Evolutionary conservation across 2,888 invertebrate genomes (phyloP), one percentile per base, ranked within the genome.

Genomic region (Drosophila nr. perissopoda): DNA sequence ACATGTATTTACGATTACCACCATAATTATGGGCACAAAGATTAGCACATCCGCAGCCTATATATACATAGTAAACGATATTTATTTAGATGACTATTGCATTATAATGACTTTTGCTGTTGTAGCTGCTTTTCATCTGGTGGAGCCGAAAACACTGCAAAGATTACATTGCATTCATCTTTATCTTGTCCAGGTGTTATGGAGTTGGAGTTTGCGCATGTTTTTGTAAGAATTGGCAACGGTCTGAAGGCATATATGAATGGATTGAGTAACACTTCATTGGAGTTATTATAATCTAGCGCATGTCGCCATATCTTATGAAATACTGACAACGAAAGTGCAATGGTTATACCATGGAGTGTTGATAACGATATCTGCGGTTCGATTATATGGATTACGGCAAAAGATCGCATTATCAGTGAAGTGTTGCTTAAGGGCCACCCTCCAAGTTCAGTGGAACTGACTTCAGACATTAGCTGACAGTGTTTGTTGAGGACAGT

Each of bases 211-310:
- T 11, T 42, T n/a, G n/a, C 11, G 7, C 21, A 21, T 25, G 46
- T 25, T 46, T 46, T 46, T 46, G 1, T 11, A 21, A 42, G 46
- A 46, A 46, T 46, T 46, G 46, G 46, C 16, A 46, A 46, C 46
- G 46, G 21, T 46, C 7, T 21, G 11, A 10, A 31, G 21, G n/a
- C 21, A 8, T 25, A 40, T 33, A 73, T 82, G 72, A 77, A 70
- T 76, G 73, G 66, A 73, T 88, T 86, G 81, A 75, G 74, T 66
- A 80, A 83, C 63, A 62, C 46, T 68, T 70, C 71, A 80, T 68
- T 79, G 51, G 48, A 76, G 58, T 63, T 48, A 4, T 25, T 71
- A 83, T 76, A 79, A 65, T 33, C 46, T 46, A 54, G 62, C 68
- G 58, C 74, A 59, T 69, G 74, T 59, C 54, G 46, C 29, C 40